Percentiles rank a stretch among this genome's conserved stretches.
These are phyloP conservation scores for Polietes domitor DNA, from an alignment of 2,888 invertebrate genomes.

Conservation along the genomic window DNA sequence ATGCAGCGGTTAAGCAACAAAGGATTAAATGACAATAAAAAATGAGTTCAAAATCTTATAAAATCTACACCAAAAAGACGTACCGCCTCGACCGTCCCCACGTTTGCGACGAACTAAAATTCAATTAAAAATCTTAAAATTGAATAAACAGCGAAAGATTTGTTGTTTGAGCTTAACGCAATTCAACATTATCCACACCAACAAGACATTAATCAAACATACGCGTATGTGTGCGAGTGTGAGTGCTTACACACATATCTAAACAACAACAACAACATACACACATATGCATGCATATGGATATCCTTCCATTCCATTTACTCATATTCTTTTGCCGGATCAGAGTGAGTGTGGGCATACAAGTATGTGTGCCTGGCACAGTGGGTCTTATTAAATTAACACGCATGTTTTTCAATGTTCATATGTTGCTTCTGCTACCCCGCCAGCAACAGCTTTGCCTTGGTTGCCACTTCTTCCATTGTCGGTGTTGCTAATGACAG, in stretches of 20 bases:
- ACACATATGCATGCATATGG: constrained; percentile 6
- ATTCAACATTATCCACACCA: constrained; percentile 16
- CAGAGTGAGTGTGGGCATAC: background rate
- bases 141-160: constrained; percentile 32
- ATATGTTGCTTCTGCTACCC: constrained; percentile 52
- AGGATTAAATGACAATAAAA: constrained; percentile 35
- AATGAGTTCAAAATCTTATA: constrained; percentile 36
- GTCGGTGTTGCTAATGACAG: constrained; percentile 42
- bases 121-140: constrained; percentile 29
- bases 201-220: constrained; percentile 16
- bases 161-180: constrained; percentile 34
- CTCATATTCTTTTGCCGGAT: constrained; percentile 29
- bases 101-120: background rate
- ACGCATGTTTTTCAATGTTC: constrained; percentile 59
- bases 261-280: too few species aligned
- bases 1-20: constrained; percentile 32
- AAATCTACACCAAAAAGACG: constrained; percentile 22
- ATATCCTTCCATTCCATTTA: constrained; percentile 52
- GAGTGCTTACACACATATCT: background rate
- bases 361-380: constrained; percentile 22
- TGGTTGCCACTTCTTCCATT: constrained; percentile 36
- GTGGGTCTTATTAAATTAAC: constrained; percentile 68
- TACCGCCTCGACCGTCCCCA: too few species aligned
- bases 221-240: too few species aligned
- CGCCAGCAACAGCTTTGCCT: too few species aligned